Evolutionary conservation across 2,797 vertebrate genomes (phyloP).

Genomic region (Mionectes olivaceus): DNA sequence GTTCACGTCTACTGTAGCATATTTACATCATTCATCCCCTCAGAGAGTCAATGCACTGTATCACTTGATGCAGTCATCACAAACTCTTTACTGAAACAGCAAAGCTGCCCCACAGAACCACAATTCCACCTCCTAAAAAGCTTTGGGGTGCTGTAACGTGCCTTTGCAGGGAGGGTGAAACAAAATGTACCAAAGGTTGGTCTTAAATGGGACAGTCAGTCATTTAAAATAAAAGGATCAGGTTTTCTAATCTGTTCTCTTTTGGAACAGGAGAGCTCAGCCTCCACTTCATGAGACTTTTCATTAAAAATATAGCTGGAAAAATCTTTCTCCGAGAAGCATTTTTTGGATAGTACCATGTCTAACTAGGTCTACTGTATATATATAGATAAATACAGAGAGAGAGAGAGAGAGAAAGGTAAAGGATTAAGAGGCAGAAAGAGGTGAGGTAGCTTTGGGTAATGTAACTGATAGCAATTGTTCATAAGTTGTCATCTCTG

Average conservation of each 20-base stretch:
- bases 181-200: neutral
- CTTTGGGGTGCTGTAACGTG: neutral
- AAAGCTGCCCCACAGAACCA: neutral
- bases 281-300: neutral
- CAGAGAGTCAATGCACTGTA: neutral
- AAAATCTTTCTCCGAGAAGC: neutral
- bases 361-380: neutral
- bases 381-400: accelerated
- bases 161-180: neutral
- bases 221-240: neutral
- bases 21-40: neutral
- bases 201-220: neutral
- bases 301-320: neutral
- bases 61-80: neutral
- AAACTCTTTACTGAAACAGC: neutral
- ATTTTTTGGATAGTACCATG: neutral
- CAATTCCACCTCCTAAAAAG: neutral
- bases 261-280: neutral
- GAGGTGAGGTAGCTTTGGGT: neutral
- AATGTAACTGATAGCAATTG: neutral
- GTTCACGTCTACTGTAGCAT: slow-evolving; percentile 5
- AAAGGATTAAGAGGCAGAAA: neutral
- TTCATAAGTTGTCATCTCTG: accelerated
- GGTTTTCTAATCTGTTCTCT: neutral
- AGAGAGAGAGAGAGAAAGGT: neutral